Base-by-base conservation (phyloP, 1,140 invertebrate genomes). In the Drosophila mauritiana region DNA sequence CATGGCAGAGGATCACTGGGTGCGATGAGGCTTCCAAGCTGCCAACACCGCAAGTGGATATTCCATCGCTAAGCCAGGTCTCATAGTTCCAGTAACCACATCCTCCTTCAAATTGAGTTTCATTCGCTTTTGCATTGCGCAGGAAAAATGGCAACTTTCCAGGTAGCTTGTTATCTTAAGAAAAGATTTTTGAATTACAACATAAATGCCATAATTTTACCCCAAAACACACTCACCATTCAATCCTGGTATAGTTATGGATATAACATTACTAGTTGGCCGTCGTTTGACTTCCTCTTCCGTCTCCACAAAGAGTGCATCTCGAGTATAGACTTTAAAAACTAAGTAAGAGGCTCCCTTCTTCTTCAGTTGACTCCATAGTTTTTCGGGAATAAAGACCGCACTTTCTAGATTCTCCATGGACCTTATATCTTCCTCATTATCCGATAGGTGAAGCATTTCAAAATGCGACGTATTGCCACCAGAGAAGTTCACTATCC, bases 1-100 rank as follows among this genome's bases (percentile, higher is more conserved):
- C 94, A 37, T 93, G 83, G 78, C 94, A 95, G 8, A 94, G 52
- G 20, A 84, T 78, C 1, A 72, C 17, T 1, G 45, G 42, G 10
- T 56, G 3, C 6, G 17, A 48, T 10, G 8, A 37, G 11, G 40
- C 25, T 8, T 51, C 20, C 0, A 20, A 7, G 7, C 12, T 13
- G 10, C 8, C 40, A 10, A 6, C 39, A 6, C 62, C 56, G 15
- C 10, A 10, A 6, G 54, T 80, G 0, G 51, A 77, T 11, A 92
- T 55, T 2, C 90, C 91, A 48, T 67, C 73, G 25, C 68, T 83
- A 0, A 79, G 46, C 91, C 91, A 92, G 5, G 73, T 91, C 7
- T 34, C 49, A 22, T 92, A 92, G 54, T 91, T 91, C 91, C 91
- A 92, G 45, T 91, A 92, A 42, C 88, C 91, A 43, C 91, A 92